Evolutionary conservation across 2,888 invertebrate species (phyloP).

Genomic region (Zygothrica quintamaculata): DNA sequence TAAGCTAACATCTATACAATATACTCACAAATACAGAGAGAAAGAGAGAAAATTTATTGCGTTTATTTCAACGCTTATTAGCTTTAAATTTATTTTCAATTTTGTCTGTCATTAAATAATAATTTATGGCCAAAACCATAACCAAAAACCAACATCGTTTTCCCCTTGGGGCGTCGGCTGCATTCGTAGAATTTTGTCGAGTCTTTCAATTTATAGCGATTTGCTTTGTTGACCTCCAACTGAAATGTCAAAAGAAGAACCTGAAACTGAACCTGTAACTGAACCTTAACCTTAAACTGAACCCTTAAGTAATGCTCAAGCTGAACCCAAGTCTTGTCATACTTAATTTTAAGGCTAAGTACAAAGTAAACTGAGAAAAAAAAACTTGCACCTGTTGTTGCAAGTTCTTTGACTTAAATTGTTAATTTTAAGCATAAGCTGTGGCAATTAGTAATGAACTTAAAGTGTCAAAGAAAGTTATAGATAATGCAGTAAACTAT

Average conservation of each 20-base stretch:
- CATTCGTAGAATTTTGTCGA: constrained; percentile 34
- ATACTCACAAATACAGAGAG: too few relatives aligned
- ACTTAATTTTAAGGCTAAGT: constrained; percentile 3
- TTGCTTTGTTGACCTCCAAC: constrained; percentile 63
- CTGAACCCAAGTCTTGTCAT: constrained; percentile 35
- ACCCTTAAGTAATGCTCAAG: neutral
- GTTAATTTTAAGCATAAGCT: too few relatives aligned
- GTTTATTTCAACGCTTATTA: constrained; percentile 69
- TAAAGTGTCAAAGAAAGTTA: too few relatives aligned
- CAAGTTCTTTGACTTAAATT: too few relatives aligned
- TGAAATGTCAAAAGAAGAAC: too few relatives aligned
- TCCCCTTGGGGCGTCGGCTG: constrained; percentile 17
- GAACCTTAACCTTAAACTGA: constrained; percentile 14
- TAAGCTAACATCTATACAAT: constrained; percentile 12
- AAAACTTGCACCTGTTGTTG: constrained; percentile 1
- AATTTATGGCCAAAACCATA: constrained; percentile 60
- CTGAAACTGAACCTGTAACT: constrained; percentile 37
- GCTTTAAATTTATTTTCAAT: constrained; percentile 78
- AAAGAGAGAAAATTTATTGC: constrained; percentile 58
- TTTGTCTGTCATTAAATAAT: constrained; percentile 76
- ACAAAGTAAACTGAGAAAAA: constrained; percentile 14
- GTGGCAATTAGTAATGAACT: too few relatives aligned
- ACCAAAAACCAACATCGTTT: constrained; percentile 20
- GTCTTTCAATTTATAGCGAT: constrained; percentile 63
- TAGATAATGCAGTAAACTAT: too few relatives aligned